Percentiles rank a stretch among this genome's conserved stretches.
These are phyloP conservation scores for Botia almorhae DNA, from an alignment of 2,797 vertebrate species.

Conservation along the genomic window DNA sequence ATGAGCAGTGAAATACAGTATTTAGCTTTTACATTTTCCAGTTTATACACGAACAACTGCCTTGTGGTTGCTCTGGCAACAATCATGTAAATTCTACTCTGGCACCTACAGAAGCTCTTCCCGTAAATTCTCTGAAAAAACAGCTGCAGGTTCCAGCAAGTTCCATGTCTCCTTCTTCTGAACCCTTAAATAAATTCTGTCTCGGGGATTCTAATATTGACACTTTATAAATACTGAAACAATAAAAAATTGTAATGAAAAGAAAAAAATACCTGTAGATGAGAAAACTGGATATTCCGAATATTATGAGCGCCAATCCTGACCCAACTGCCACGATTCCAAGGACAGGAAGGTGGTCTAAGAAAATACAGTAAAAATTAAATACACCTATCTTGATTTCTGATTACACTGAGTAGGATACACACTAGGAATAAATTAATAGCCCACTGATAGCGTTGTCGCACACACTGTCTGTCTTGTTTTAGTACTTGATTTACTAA, in stretches of 20 bases:
- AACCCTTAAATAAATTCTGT: not conserved
- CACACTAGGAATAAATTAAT: not conserved
- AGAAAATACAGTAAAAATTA: conserved; percentile 30
- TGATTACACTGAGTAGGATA: too few species aligned
- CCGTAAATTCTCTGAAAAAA: conserved; percentile 61
- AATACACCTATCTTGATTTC: conserved; percentile 37
- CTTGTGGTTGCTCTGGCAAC: conserved; percentile 71
- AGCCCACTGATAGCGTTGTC: too few species aligned
- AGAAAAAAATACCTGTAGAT: conserved; percentile 88
- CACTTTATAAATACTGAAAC: too few species aligned
- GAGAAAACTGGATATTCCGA: conserved; percentile 96
- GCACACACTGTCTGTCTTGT: too few species aligned
- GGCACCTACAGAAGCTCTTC: conserved; percentile 64
- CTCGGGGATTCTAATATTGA: not conserved
- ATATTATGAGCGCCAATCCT: conserved; percentile 93
- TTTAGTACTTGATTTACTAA: not conserved
- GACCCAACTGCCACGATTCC: conserved; percentile 94
- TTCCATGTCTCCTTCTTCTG: not conserved
- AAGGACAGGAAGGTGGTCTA: conserved; percentile 90
- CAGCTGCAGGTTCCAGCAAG: conserved; percentile 22
- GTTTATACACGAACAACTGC: conserved; percentile 65
- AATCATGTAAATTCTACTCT: conserved; percentile 70
- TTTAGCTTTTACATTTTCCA: conserved; percentile 58
- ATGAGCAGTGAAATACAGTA: conserved; percentile 52
- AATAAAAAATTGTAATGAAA: too few species aligned